A percentile compares a stretch with the other conserved stretches of the same genome.
Conservation (phyloP, 2,888 invertebrate genomes). For the Volucella bombylans region DNA sequence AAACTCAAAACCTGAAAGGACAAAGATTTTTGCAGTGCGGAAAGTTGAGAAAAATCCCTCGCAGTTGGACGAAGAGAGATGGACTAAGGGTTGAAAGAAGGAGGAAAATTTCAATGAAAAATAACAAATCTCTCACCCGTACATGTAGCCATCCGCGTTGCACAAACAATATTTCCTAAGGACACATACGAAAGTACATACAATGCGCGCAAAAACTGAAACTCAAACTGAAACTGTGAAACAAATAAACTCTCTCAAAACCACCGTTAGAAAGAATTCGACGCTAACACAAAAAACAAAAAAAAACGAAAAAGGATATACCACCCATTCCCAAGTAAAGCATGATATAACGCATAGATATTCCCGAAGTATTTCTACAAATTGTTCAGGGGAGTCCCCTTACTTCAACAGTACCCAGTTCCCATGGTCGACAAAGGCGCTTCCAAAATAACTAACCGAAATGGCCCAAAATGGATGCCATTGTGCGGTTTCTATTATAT, state of each 20-base stretch:
- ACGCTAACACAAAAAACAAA: not conserved
- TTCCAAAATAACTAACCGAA: not conserved
- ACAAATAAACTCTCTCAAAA: constrained; percentile 35
- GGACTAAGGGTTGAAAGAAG: too few species aligned
- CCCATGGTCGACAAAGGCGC: not conserved
- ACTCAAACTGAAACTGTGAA: not conserved
- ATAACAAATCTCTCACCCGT: constrained; percentile 49
- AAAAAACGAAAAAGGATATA: constrained; percentile 6
- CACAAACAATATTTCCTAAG: constrained; percentile 28
- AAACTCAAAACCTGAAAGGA: not conserved
- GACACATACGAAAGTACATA: constrained; percentile 1
- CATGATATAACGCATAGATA: constrained; percentile 12
- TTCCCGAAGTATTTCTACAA: constrained; percentile 28
- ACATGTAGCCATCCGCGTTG: constrained; percentile 38
- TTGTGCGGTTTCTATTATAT: constrained; percentile 45
- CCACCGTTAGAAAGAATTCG: not conserved
- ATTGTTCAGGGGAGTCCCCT: constrained; percentile 28
- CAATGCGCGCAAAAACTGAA: not conserved
- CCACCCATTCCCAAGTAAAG: not conserved
- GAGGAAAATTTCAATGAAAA: constrained; percentile 23
- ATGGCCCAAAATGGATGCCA: constrained; percentile 41
- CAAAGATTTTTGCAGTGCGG: not conserved
- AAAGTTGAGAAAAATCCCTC: constrained; percentile 15
- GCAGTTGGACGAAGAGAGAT: not conserved
- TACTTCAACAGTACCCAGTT: not conserved